Evolutionary conservation across 1,140 invertebrate genomes (phyloP).

Genomic region (Chlorops oryzae): DNA sequence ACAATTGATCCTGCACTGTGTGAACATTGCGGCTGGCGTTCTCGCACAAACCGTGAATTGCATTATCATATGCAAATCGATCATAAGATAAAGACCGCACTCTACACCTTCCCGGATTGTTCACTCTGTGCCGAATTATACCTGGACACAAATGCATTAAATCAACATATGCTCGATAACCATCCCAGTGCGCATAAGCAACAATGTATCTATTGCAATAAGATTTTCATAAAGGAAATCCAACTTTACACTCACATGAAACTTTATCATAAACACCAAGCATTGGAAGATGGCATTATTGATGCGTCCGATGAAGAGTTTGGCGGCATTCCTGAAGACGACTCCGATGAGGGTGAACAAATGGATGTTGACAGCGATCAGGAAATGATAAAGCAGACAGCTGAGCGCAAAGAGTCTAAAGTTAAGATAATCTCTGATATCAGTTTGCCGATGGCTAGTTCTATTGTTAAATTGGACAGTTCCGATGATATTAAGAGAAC

Average conservation of each 20-base stretch:
- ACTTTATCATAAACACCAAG: constrained; percentile 56
- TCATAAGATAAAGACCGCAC: constrained; percentile 65
- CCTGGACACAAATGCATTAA: constrained; percentile 54
- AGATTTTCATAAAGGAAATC: constrained; percentile 57
- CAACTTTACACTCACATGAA: constrained; percentile 64
- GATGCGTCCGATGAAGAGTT: constrained; percentile 56
- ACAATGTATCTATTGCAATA: constrained; percentile 63
- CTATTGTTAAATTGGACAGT: constrained; percentile 26
- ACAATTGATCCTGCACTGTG: constrained; percentile 73
- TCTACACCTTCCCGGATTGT: constrained; percentile 69
- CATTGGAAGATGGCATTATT: constrained; percentile 56
- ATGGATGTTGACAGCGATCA: no score
- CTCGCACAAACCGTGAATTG: constrained; percentile 66
- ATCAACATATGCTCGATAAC: constrained; percentile 50
- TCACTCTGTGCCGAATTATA: constrained; percentile 68
- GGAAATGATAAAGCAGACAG: neutral
- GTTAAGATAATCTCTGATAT: constrained; percentile 47
- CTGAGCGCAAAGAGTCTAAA: constrained; percentile 13
- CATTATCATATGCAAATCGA: constrained; percentile 75
- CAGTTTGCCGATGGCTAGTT: constrained; percentile 38
- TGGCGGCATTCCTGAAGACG: neutral
- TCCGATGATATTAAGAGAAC: constrained; percentile 13
- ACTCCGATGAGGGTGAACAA: neutral
- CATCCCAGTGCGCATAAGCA: constrained; percentile 50
- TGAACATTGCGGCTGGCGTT: constrained; percentile 76